Evolutionary conservation across 92 coral and sea anemone genomes (phyloP).

Genomic region (Paramuricea clavata): DNA sequence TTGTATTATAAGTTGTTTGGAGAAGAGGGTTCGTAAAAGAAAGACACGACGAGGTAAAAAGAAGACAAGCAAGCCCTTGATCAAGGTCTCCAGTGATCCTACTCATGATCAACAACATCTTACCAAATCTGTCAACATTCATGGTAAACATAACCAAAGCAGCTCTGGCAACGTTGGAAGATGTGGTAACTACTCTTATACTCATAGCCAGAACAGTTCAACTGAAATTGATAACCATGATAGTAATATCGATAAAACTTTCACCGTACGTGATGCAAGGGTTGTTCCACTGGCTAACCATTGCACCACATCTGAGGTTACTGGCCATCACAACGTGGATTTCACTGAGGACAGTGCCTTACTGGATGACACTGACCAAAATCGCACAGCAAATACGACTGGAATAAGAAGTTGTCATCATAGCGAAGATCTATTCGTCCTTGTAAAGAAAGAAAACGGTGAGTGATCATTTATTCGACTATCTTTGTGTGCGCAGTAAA

Average conservation of each 20-base stretch:
- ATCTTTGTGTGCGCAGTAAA: background rate
- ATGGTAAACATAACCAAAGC: background rate
- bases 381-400: background rate
- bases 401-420: background rate
- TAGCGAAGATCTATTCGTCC: background rate
- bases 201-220: too few relatives aligned
- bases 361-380: background rate
- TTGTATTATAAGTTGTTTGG: background rate
- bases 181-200: too few relatives aligned
- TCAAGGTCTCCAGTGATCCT: background rate
- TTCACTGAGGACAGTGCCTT: background rate
- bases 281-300: background rate
- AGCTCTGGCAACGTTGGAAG: background rate
- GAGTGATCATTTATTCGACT: background rate
- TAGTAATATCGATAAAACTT: background rate
- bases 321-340: background rate
- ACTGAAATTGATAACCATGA: background rate
- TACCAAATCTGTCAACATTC: background rate
- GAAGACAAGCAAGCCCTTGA: background rate
- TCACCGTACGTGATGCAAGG: background rate
- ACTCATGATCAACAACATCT: background rate
- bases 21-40: background rate
- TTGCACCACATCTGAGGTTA: background rate
- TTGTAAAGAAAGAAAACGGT: background rate
- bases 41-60: constrained; percentile 30